A percentile compares a stretch with the other conserved stretches of the same genome.
phyloP scores from a whole-genome alignment of 2,888 invertebrate genomes.

The Phytoseiulus persimilis region DNA sequence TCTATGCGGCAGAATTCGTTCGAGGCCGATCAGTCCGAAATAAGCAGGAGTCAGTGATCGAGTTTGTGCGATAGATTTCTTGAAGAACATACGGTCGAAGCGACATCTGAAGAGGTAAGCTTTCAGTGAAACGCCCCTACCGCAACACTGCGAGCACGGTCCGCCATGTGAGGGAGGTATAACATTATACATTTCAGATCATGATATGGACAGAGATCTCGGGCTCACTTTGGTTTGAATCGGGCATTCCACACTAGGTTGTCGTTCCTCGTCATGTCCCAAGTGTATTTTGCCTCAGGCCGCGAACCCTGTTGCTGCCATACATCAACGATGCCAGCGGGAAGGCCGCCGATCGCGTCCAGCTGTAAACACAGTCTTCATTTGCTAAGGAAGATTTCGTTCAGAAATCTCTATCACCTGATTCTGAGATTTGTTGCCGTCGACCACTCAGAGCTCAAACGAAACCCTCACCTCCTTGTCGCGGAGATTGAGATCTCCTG shows the following conservation, averaged over 20 bases:
- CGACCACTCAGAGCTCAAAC: too few relatives aligned
- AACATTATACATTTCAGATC: too few relatives aligned
- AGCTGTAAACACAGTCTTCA: conserved; percentile 47
- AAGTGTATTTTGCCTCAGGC: conserved; percentile 55
- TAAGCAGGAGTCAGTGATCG: conserved; percentile 50
- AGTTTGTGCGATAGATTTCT: conserved; percentile 47
- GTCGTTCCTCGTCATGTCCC: conserved; percentile 57
- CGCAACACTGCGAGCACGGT: conserved; percentile 7
- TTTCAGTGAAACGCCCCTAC: conserved; percentile 47
- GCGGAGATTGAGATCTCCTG: conserved; percentile 58
- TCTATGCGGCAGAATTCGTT: conserved; percentile 53
- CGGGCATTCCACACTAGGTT: conserved; percentile 49
- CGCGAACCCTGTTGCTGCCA: conserved; percentile 57
- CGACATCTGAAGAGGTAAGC: conserved; percentile 52
- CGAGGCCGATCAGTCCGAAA: conserved; percentile 55
- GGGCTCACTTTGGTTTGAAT: conserved; percentile 45
- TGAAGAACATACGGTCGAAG: conserved; percentile 56
- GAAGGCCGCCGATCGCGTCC: conserved; percentile 50
- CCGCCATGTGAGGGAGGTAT: too few relatives aligned
- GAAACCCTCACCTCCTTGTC: conserved; percentile 57
- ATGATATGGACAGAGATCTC: not conserved
- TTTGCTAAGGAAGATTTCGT: conserved; percentile 12
- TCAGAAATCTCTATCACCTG: too few relatives aligned
- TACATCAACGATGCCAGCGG: conserved; percentile 52
- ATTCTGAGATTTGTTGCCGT: too few relatives aligned